phyloP scores from a whole-genome alignment of 2,797 vertebrate genomes.

The Alca torda region DNA sequence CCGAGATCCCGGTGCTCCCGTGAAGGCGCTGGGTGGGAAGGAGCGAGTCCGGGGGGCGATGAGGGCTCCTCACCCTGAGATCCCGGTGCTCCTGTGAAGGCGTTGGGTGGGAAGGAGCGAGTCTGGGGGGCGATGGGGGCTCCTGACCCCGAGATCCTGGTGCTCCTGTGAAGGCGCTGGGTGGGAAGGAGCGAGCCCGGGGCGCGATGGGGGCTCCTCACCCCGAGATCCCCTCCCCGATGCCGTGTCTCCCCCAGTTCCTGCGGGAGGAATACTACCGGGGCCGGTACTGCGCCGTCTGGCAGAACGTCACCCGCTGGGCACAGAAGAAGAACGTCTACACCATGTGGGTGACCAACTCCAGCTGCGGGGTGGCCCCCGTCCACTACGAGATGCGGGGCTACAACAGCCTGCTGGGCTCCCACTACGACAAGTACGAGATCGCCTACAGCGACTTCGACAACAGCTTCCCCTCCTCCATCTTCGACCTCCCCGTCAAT shows the following conservation, averaged over 20 bases:
- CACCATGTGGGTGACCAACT: constrained; percentile 81
- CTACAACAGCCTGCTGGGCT: constrained; percentile 84
- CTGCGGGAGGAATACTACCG: constrained; percentile 79
- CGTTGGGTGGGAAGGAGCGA: no score
- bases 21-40: no score
- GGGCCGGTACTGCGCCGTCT: constrained; percentile 80
- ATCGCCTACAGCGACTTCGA: constrained; percentile 80
- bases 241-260: constrained; percentile 60
- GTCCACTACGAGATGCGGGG: constrained; percentile 85
- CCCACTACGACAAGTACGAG: constrained; percentile 86
- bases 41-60: no score
- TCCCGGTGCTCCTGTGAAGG: no score
- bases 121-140: no score
- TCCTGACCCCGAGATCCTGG: no score
- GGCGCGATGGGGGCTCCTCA: no score
- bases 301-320: constrained; percentile 80
- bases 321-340: constrained; percentile 83
- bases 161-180: background rate
- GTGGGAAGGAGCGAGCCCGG: no score
- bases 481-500: constrained; percentile 73
- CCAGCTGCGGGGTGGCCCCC: constrained; percentile 68
- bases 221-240: background rate
- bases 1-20: no score
- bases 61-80: no score
- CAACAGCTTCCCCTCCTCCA: constrained; percentile 62